A percentile compares a stretch with the other conserved stretches of the same genome.
Conservation (phyloP, 2,113 vertebrate species). For the Promerops cafer region DNA sequence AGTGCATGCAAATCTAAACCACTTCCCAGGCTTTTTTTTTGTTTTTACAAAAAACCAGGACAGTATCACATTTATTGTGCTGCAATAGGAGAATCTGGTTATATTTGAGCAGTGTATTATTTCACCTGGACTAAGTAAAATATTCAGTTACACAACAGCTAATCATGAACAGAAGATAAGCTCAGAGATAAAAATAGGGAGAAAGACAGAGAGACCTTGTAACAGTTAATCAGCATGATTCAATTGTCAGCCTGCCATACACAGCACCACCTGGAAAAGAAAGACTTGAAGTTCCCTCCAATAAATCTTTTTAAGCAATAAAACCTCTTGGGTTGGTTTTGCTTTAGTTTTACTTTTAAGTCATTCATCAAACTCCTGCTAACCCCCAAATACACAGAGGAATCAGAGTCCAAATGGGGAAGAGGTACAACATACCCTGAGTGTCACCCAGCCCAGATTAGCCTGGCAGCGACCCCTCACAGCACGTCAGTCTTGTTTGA, state of each 20-base stretch:
- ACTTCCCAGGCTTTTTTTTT: not conserved
- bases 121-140: constrained; percentile 47
- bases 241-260: not conserved
- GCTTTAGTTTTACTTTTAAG: not conserved
- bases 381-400: not conserved
- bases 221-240: constrained; percentile 22
- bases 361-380: not conserved
- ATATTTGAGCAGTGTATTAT: not conserved
- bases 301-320: not conserved
- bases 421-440: not conserved
- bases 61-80: not conserved
- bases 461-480: not conserved
- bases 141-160: constrained; percentile 54
- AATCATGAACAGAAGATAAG: constrained; percentile 46
- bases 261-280: not conserved
- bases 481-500: not conserved
- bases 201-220: constrained; percentile 36
- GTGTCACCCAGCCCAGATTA: not conserved
- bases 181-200: constrained; percentile 50
- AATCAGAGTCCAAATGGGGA: not conserved
- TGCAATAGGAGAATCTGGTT: not conserved
- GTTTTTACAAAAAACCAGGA: not conserved
- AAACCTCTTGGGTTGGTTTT: not conserved
- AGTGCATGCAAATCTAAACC: not conserved
- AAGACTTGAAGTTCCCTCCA: not conserved